phyloP scores from a whole-genome alignment of 1,140 invertebrate species.

The Apocrypta bakeri region DNA sequence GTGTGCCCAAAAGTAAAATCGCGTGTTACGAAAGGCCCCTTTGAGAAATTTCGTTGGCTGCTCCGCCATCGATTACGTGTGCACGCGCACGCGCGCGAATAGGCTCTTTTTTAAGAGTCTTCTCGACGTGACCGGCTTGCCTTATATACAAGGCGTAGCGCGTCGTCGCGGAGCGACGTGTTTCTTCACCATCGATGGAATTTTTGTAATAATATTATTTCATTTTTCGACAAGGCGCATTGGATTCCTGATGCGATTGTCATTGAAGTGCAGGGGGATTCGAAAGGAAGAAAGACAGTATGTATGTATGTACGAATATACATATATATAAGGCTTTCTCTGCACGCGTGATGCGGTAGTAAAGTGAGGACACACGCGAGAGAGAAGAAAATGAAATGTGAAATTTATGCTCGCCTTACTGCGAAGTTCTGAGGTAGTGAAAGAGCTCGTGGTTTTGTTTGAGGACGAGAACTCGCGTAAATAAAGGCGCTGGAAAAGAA shows the following conservation, averaged over 20 bases:
- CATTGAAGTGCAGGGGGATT: neutral
- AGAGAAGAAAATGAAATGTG: neutral
- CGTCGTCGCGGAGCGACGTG: neutral
- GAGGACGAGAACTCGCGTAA: conserved; percentile 20
- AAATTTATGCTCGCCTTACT: conserved; percentile 1
- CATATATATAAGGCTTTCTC: too few species aligned
- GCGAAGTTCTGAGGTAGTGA: neutral
- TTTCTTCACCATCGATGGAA: neutral
- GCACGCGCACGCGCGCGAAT: too few species aligned
- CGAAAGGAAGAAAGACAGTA: neutral
- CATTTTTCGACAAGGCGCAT: neutral
- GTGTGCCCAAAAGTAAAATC: conserved; percentile 16
- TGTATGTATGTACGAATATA: neutral
- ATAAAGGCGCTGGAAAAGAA: conserved; percentile 16
- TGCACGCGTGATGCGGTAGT: neutral
- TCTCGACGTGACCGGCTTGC: neutral
- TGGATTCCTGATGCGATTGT: neutral
- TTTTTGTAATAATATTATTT: neutral
- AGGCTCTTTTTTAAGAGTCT: neutral
- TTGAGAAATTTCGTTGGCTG: conserved; percentile 8
- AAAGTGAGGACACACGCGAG: neutral
- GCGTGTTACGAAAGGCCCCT: conserved; percentile 9
- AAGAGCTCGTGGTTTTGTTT: conserved; percentile 27
- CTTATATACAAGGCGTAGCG: neutral
- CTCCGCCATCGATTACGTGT: conserved; percentile 21